Percentiles rank a stretch among this genome's conserved stretches.
Evolutionary conservation across 2,888 invertebrate genomes (phyloP).

Genomic region (Drosophila phalerata): DNA sequence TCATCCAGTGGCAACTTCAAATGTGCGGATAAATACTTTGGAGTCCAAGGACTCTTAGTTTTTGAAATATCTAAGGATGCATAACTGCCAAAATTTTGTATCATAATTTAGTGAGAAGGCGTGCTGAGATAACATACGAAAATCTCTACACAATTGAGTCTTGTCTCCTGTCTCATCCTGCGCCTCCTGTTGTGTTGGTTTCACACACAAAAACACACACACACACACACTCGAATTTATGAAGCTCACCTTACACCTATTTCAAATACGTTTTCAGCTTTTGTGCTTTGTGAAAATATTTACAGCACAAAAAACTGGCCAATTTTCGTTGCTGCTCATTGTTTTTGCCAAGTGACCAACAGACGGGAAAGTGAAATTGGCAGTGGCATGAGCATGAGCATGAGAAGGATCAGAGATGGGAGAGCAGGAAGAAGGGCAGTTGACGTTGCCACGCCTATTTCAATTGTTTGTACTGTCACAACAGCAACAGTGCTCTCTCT

Average conservation of each 20-base stretch:
- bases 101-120: slow-evolving; percentile 48
- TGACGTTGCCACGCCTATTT: slow-evolving; percentile 51
- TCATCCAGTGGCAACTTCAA: slow-evolving; percentile 22
- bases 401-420: background rate
- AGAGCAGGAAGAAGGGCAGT: background rate
- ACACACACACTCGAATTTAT: background rate
- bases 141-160: slow-evolving; percentile 40
- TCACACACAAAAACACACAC: background rate
- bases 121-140: slow-evolving; percentile 49
- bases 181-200: background rate
- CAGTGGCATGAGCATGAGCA: background rate
- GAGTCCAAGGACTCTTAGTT: slow-evolving; percentile 14
- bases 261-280: slow-evolving; percentile 57
- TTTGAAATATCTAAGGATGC: background rate
- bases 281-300: slow-evolving; percentile 55
- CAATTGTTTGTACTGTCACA: slow-evolving; percentile 57
- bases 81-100: slow-evolving; percentile 38
- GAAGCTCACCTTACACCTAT: slow-evolving; percentile 9
- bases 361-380: slow-evolving; percentile 10
- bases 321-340: slow-evolving; percentile 27
- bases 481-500: slow-evolving; percentile 31
- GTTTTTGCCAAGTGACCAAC: slow-evolving; percentile 51
- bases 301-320: slow-evolving; percentile 40
- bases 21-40: slow-evolving; percentile 43
- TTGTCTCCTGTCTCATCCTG: slow-evolving; percentile 9